These are phyloP conservation scores for Chelonus insularis DNA, from an alignment of 1,140 invertebrate species.

Conservation along the genomic window DNA sequence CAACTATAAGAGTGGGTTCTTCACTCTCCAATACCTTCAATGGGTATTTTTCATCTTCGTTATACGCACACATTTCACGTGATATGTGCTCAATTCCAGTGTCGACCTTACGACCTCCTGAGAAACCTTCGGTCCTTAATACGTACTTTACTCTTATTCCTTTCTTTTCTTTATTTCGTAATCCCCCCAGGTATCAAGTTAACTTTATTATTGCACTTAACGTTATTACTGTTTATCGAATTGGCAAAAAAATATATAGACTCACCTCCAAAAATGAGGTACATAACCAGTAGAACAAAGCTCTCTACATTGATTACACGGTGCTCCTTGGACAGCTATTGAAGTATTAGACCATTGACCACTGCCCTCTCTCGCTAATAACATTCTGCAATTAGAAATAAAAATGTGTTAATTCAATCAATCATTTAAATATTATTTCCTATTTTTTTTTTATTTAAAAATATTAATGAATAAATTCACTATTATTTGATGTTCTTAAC, in stretches of 20 bases:
- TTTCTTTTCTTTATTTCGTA: conserved; percentile 9
- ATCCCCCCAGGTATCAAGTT: too few relatives aligned
- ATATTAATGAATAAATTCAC: too few relatives aligned
- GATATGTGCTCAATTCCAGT: conserved; percentile 18
- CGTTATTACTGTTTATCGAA: conserved; percentile 2
- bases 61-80: conserved; percentile 29
- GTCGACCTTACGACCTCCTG: conserved; percentile 33
- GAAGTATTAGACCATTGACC: conserved; percentile 37
- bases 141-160: conserved; percentile 21
- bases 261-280: conserved; percentile 58
- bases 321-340: conserved; percentile 48
- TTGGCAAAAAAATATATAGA: conserved; percentile 17
- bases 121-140: conserved; percentile 29
- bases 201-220: too few relatives aligned
- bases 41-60: conserved; percentile 14
- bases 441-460: too few relatives aligned
- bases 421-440: too few relatives aligned
- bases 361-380: conserved; percentile 42
- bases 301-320: conserved; percentile 55
- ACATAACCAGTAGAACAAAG: conserved; percentile 54
- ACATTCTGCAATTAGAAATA: conserved; percentile 47
- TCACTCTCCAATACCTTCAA: background rate
- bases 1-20: background rate
- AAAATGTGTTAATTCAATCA: too few relatives aligned
- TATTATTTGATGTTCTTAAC: too few relatives aligned